Percentiles rank a stretch among this genome's conserved stretches.
Evolutionary conservation across 2,888 invertebrate genomes (phyloP).

Genomic region (Sarcophaga rosellei): DNA sequence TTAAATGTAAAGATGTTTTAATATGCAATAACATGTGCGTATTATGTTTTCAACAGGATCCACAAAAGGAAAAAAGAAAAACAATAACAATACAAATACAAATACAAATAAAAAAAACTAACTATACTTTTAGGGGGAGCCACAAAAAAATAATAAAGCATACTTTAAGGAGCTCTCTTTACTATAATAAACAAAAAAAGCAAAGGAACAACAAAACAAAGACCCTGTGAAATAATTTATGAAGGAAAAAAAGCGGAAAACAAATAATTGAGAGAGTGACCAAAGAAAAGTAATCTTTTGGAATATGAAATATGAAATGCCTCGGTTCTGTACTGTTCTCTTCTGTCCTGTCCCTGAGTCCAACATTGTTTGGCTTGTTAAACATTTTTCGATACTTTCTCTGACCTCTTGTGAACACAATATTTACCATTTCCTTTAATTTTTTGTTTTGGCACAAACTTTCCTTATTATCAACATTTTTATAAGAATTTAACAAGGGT

Average conservation of each 20-base stretch:
- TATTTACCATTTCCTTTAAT: not conserved
- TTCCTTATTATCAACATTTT: not conserved
- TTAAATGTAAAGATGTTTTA: not conserved
- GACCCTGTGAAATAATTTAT: not conserved
- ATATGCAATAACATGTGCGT: conserved; percentile 1
- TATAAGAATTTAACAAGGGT: not conserved
- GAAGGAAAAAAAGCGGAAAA: no score
- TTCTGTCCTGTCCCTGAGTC: not conserved
- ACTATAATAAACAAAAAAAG: not conserved
- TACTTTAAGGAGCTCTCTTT: not conserved
- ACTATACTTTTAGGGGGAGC: not conserved
- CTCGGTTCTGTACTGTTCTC: no score
- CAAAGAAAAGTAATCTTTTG: not conserved
- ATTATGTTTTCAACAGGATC: conserved; percentile 4
- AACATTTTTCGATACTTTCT: not conserved
- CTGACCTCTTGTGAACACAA: not conserved
- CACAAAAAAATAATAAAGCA: not conserved
- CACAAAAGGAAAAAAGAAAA: not conserved
- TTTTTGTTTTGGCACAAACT: not conserved
- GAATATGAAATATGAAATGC: not conserved
- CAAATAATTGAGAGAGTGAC: no score
- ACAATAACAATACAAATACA: not conserved
- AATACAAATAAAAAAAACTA: not conserved
- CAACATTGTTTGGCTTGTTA: not conserved
- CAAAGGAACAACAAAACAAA: not conserved